A percentile compares a stretch with the other conserved stretches of the same genome.
These are phyloP conservation scores for Liasis olivaceus DNA, from an alignment of 2,797 vertebrate genomes.

Conservation along the genomic window DNA sequence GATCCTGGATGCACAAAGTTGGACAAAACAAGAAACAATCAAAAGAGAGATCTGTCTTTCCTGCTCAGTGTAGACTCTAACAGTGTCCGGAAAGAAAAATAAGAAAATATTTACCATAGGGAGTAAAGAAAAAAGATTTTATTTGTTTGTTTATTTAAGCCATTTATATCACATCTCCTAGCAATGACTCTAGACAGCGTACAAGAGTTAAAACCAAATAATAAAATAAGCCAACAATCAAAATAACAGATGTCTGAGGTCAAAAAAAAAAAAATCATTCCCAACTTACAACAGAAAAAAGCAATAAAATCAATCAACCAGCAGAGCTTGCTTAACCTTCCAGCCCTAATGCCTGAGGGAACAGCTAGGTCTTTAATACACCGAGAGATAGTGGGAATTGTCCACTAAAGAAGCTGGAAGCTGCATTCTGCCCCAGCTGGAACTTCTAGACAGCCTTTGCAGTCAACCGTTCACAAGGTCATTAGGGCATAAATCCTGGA, in stretches of 20 bases:
- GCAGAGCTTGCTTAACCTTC: background rate
- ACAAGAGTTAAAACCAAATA: background rate
- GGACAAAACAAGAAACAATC: background rate
- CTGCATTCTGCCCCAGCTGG: background rate
- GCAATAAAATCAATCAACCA: background rate
- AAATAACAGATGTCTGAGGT: background rate
- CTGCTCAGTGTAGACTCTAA: background rate
- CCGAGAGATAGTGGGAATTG: background rate
- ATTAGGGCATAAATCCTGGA: background rate
- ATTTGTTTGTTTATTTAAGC: background rate
- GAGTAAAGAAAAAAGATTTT: background rate
- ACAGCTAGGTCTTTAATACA: background rate
- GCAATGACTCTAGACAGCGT: background rate
- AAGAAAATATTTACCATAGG: background rate
- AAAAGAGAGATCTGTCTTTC: background rate
- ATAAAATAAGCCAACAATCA: background rate
- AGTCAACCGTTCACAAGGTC: background rate
- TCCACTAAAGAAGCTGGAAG: background rate
- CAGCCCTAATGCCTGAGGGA: background rate
- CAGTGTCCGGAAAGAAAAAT: background rate
- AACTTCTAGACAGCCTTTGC: background rate
- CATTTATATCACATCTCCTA: background rate
- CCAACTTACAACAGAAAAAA: background rate
- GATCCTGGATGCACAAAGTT: background rate
- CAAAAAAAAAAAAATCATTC: background rate